Evolutionary conservation across 1,140 invertebrate genomes (phyloP).

Genomic region (Drosophila ambigua): DNA sequence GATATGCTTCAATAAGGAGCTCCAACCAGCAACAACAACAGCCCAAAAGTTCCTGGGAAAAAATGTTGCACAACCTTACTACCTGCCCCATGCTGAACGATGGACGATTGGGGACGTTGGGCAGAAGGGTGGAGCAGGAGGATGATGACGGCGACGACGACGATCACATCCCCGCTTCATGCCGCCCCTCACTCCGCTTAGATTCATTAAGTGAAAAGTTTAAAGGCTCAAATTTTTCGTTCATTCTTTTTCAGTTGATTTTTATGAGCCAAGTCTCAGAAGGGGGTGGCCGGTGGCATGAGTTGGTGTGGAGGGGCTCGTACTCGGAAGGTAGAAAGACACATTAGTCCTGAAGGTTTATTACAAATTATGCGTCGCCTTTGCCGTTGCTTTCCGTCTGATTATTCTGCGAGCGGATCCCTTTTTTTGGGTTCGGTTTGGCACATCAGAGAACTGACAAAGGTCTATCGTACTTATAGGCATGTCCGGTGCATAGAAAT

Average conservation of each 20-base stretch:
- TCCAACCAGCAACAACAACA: slow-evolving; percentile 32
- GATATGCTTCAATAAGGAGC: slow-evolving; percentile 76
- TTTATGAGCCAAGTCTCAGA: slow-evolving; percentile 50
- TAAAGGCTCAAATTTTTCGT: slow-evolving; percentile 78
- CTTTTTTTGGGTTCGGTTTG: slow-evolving; percentile 16
- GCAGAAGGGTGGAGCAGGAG: slow-evolving; percentile 20
- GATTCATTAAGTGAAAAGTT: slow-evolving; percentile 82
- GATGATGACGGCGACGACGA: slow-evolving; percentile 51
- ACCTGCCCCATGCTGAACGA: slow-evolving; percentile 45
- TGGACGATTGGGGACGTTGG: no score
- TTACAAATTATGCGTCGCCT: slow-evolving; percentile 80
- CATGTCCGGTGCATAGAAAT: no score
- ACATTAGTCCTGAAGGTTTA: slow-evolving; percentile 79
- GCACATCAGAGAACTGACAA: background rate
- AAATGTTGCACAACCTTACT: slow-evolving; percentile 80
- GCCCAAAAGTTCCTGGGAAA: slow-evolving; percentile 76
- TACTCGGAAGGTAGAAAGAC: slow-evolving; percentile 35
- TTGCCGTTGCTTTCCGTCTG: slow-evolving; percentile 24
- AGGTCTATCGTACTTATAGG: no score
- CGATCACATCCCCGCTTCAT: slow-evolving; percentile 36
- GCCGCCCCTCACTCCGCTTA: slow-evolving; percentile 54
- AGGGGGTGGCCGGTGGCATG: slow-evolving; percentile 17
- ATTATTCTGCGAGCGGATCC: slow-evolving; percentile 24
- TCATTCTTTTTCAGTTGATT: slow-evolving; percentile 63
- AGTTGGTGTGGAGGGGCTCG: slow-evolving; percentile 10